phyloP scores from a whole-genome alignment of 2,797 vertebrate genomes.

The Cephalopachus bancanus region DNA sequence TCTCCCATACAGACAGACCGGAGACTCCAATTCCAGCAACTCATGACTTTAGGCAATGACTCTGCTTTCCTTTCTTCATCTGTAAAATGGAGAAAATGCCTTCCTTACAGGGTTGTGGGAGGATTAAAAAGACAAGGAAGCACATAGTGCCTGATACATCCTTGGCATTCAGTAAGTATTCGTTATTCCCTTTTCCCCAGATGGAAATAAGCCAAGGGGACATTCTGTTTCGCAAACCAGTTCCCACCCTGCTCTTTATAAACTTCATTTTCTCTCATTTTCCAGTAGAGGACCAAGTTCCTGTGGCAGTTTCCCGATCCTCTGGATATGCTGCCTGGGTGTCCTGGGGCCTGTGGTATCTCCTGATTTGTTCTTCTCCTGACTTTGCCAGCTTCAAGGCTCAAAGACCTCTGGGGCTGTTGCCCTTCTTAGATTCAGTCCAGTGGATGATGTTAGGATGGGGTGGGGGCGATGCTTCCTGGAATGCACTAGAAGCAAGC shows the following conservation, averaged over 20 bases:
- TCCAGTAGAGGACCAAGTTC: background rate
- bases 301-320: background rate
- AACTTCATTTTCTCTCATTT: slow-evolving; percentile 19
- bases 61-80: slow-evolving; percentile 60
- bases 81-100: accelerated
- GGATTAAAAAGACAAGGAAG: background rate
- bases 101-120: background rate
- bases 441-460: background rate
- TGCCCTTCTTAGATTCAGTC: background rate
- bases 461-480: background rate
- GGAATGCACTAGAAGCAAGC: slow-evolving; percentile 32
- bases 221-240: background rate
- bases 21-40: background rate
- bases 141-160: background rate
- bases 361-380: background rate
- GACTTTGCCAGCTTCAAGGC: background rate
- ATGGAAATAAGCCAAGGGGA: slow-evolving; percentile 48
- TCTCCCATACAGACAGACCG: background rate
- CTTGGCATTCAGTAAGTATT: background rate
- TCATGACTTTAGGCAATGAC: background rate
- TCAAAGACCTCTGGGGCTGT: background rate
- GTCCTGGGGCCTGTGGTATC: background rate
- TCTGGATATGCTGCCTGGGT: background rate
- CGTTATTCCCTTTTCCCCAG: background rate
- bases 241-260: background rate